phyloP scores from a whole-genome alignment of 2,113 vertebrate genomes.

The Heterochromis multidens region DNA sequence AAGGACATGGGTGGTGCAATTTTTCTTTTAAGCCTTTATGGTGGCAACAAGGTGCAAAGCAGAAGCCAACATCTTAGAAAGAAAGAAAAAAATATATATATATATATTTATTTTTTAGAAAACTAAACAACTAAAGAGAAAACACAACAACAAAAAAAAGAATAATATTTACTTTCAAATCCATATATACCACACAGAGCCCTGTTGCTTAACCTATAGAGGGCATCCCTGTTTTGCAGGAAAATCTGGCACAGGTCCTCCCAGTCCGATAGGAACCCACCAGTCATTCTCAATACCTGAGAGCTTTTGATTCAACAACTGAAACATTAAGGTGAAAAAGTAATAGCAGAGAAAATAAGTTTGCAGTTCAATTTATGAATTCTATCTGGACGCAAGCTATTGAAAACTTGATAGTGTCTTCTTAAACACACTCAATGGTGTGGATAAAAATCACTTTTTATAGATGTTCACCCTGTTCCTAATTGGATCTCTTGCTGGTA shows the following conservation, averaged over 20 bases:
- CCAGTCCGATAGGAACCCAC: neutral
- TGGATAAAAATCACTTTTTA: slow-evolving; percentile 8
- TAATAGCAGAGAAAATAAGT: neutral
- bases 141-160: neutral
- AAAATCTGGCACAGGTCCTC: neutral
- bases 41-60: neutral
- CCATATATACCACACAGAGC: neutral
- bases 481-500: slow-evolving; percentile 5
- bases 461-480: neutral
- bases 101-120: neutral
- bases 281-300: neutral
- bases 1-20: neutral
- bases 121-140: neutral
- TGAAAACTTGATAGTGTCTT: neutral
- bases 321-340: neutral
- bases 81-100: neutral
- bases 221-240: neutral
- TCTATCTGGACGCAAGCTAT: neutral
- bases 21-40: neutral
- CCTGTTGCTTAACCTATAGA: neutral
- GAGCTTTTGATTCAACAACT: neutral
- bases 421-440: slow-evolving; percentile 13
- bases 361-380: neutral
- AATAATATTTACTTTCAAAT: neutral
- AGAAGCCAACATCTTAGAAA: neutral